Percentiles rank a stretch among this genome's conserved stretches.
These are phyloP conservation scores for Mesitornis unicolor DNA, from an alignment of 2,113 vertebrate genomes.

Conservation along the genomic window DNA sequence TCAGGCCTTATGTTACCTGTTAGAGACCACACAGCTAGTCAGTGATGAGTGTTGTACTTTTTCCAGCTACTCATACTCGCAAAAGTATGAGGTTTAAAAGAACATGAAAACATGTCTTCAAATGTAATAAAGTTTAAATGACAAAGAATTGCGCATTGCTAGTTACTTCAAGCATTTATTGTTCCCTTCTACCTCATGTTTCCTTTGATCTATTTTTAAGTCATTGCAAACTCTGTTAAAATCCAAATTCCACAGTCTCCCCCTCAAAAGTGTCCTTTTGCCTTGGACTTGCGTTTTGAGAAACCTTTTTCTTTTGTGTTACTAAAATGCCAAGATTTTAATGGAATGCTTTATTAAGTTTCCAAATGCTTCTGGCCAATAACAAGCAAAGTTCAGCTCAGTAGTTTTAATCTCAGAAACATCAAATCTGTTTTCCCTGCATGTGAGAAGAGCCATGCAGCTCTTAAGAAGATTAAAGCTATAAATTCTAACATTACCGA, in stretches of 20 bases:
- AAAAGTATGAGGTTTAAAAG: neutral
- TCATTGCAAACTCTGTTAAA: constrained; percentile 12
- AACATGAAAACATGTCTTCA: neutral
- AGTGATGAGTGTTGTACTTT: neutral
- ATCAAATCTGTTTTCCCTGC: constrained; percentile 43
- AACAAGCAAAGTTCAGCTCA: constrained; percentile 62
- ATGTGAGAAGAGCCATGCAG: constrained; percentile 54
- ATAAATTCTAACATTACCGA: constrained; percentile 50
- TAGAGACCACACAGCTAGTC: neutral
- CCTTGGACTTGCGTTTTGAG: constrained; percentile 60
- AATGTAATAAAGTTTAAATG: constrained; percentile 11
- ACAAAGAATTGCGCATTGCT: neutral
- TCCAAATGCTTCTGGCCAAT: constrained; percentile 64
- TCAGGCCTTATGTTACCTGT: neutral
- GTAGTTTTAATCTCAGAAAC: constrained; percentile 58
- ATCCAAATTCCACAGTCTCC: neutral
- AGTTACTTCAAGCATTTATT: neutral
- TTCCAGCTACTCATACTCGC: neutral
- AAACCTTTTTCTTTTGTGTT: constrained; percentile 68
- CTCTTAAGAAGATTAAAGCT: constrained; percentile 56
- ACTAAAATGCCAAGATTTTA: constrained; percentile 72
- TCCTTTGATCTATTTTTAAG: constrained; percentile 34
- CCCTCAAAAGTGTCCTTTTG: neutral
- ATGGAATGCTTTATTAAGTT: constrained; percentile 70
- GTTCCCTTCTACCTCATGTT: neutral